These are phyloP conservation scores for Sinodicranocentrus sp. DNA, from an alignment of 2,888 invertebrate species.

Conservation along the genomic window DNA sequence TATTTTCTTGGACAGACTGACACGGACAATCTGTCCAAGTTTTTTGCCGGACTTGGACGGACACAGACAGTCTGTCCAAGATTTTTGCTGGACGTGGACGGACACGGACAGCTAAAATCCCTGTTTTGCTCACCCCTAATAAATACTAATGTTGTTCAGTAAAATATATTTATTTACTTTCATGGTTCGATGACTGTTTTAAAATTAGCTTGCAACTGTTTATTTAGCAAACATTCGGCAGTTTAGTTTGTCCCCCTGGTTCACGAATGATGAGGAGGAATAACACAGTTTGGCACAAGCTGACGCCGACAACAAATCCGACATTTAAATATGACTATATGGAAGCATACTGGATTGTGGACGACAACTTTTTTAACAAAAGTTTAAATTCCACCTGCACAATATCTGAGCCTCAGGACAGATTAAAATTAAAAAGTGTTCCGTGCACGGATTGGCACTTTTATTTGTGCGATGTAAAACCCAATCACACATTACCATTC, in stretches of 20 bases:
- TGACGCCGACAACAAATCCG: no score
- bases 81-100: no score
- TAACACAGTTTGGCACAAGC: neutral
- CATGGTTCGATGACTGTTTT: no score
- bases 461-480: conserved; percentile 22
- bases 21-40: no score
- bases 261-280: neutral
- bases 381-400: neutral
- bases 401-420: neutral
- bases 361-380: conserved; percentile 1
- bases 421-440: neutral
- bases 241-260: neutral
- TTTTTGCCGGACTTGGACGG: no score
- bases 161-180: no score
- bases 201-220: neutral
- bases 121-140: no score
- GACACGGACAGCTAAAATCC: no score
- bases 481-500: no score
- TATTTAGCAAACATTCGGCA: conserved; percentile 25
- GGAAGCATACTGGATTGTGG: conserved; percentile 25
- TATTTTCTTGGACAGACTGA: no score
- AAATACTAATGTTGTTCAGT: no score
- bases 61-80: no score
- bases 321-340: neutral
- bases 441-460: conserved; percentile 22